These are phyloP conservation scores for Carcharodon carcharias DNA, from an alignment of 2,797 vertebrate genomes.

Conservation along the genomic window DNA sequence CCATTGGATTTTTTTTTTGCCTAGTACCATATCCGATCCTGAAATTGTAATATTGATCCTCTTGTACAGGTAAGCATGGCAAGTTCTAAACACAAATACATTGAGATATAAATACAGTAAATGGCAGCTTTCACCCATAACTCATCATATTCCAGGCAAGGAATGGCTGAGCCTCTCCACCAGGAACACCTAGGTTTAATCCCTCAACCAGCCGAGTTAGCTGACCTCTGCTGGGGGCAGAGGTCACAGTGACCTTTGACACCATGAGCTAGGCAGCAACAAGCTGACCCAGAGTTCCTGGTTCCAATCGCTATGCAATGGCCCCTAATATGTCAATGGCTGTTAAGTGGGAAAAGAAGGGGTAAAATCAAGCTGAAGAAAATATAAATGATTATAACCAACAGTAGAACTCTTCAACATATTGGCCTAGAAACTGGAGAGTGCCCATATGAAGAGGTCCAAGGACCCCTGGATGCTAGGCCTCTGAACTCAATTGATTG, in stretches of 20 bases:
- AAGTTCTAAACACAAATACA: background rate
- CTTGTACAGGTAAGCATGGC: too few species aligned
- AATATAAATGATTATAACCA: too few species aligned
- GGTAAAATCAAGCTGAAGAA: background rate
- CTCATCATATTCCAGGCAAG: background rate
- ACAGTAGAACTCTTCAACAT: background rate
- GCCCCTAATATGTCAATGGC: background rate
- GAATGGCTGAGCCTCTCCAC: background rate
- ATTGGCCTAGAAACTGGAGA: background rate
- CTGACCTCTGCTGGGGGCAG: background rate
- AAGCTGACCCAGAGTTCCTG: background rate
- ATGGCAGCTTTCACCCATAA: background rate
- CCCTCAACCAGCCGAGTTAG: background rate
- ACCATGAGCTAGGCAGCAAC: background rate
- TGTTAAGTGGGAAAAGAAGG: background rate
- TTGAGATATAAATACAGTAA: background rate
- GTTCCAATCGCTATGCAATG: background rate
- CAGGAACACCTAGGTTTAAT: background rate
- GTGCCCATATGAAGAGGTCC: background rate
- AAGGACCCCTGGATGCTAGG: background rate
- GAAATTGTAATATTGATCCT: too few species aligned
- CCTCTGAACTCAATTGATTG: background rate
- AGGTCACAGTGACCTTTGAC: background rate
- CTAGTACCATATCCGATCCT: too few species aligned
- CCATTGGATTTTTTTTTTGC: too few species aligned